Base-by-base conservation (phyloP, 37 sponge, comb jelly and placozoan genomes). In the Haliclona indistincta region DNA sequence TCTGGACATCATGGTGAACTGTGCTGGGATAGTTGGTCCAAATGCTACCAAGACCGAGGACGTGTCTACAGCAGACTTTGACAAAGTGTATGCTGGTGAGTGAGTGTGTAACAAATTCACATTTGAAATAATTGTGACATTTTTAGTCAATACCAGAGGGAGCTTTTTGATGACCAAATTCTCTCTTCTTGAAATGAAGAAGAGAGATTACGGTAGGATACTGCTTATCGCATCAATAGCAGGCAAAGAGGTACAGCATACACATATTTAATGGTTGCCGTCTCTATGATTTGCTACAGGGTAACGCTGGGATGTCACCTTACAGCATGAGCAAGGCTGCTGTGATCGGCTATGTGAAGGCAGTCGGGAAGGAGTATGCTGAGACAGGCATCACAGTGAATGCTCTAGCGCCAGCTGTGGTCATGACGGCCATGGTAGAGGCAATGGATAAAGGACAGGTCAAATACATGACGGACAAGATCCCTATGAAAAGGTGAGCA, bases 11-110 rank as follows among this genome's bases (percentile, higher is more conserved):
- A 73, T 87, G 71, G 76, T 92, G n/a, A 92, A 92, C 77, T 83
- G 84, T 54, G 88, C 93, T 28, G 93, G 93, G 0, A 86, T 92
- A 26, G 87, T 86, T 38, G 92, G 92, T 1, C 92, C 87, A 5
- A 76, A 79, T 51, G 77, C 71, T 0, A 45, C 67, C 52, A 82
- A 73, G 13, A 54, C 39, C 1, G 81, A 68, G 22, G 68, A 71
- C 2, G 76, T 87, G 29, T 25, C 74, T 1, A 66, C 65, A 15
- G 77, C 78, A 22, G 93, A 87, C 38, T 83, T 82, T 43, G 92
- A 91, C 23, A 33, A 45, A 38, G 87, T 86, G 3, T 82, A 78
- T 38, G 65, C 40, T 26, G 86, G 91, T 90, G 43, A 25, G 68
- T 22, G 29, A 47, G 49, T 47, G 13, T 47, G 49, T 47, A 47